These are phyloP conservation scores for Chlamydotis undulata DNA, from an alignment of 2,113 vertebrate genomes.

Conservation along the genomic window DNA sequence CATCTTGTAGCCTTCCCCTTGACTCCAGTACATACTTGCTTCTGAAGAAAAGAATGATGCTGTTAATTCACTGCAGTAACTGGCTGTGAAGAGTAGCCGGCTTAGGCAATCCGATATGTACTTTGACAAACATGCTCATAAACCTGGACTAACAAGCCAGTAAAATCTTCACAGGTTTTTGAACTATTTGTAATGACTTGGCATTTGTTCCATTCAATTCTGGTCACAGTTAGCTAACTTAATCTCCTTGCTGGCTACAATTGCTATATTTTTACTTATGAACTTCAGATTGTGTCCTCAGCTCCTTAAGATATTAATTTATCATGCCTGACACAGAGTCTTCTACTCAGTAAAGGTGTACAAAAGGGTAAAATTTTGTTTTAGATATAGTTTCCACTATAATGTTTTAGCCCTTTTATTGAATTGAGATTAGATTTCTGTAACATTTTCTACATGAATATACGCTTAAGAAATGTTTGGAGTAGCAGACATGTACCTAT, in stretches of 20 bases:
- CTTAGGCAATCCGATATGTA: neutral
- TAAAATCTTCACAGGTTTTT: neutral
- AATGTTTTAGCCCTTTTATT: neutral
- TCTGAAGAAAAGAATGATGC: no score
- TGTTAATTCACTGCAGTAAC: neutral
- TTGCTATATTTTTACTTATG: neutral
- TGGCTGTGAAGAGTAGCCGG: neutral
- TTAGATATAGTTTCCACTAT: neutral
- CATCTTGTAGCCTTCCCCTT: neutral
- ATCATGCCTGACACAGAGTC: neutral
- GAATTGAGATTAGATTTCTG: neutral
- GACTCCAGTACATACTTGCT: no score
- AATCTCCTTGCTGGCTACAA: neutral
- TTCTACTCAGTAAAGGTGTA: neutral
- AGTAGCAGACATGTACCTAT: neutral
- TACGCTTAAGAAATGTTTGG: neutral
- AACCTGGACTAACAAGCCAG: neutral
- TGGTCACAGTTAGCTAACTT: neutral
- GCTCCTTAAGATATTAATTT: neutral
- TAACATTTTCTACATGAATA: neutral
- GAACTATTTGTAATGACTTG: neutral
- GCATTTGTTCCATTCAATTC: neutral
- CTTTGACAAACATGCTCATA: neutral
- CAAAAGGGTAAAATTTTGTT: neutral
- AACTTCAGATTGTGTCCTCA: neutral